Evolutionary conservation across 2,888 invertebrate species (phyloP).

Genomic region (Eudemis profundana): DNA sequence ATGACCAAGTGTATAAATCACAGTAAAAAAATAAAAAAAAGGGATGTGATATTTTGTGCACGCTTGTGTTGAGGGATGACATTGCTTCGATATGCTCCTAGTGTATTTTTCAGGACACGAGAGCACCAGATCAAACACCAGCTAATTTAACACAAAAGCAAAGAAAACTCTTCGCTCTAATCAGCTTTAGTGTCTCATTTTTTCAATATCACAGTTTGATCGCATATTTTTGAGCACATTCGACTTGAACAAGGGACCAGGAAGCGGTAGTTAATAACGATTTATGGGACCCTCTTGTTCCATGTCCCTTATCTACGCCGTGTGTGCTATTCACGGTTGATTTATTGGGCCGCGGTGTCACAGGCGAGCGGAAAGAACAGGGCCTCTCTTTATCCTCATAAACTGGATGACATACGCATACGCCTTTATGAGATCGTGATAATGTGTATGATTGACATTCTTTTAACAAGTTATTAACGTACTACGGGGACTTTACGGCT

Average conservation of each 20-base stretch:
- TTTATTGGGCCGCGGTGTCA: slow-evolving; percentile 72
- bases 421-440: slow-evolving; percentile 45
- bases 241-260: slow-evolving; percentile 69
- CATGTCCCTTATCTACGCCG: slow-evolving; percentile 75
- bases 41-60: too few species aligned
- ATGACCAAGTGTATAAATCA: too few species aligned
- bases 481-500: too few species aligned
- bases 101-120: background rate
- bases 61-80: too few species aligned
- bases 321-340: slow-evolving; percentile 79
- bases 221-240: slow-evolving; percentile 57
- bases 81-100: too few species aligned
- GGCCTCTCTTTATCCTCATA: slow-evolving; percentile 55
- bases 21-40: too few species aligned
- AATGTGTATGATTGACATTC: background rate
- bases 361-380: slow-evolving; percentile 62
- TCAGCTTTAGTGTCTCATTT: slow-evolving; percentile 17
- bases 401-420: slow-evolving; percentile 41
- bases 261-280: slow-evolving; percentile 79
- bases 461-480: background rate
- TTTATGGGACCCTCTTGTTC: slow-evolving; percentile 83
- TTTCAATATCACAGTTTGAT: slow-evolving; percentile 37
- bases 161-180: background rate
- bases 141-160: background rate
- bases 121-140: background rate